Percentiles rank a stretch among this genome's conserved stretches.
phyloP scores from a whole-genome alignment of 37 sponge, comb jelly and placozoan species.

The Cliona cf. orientalis region DNA sequence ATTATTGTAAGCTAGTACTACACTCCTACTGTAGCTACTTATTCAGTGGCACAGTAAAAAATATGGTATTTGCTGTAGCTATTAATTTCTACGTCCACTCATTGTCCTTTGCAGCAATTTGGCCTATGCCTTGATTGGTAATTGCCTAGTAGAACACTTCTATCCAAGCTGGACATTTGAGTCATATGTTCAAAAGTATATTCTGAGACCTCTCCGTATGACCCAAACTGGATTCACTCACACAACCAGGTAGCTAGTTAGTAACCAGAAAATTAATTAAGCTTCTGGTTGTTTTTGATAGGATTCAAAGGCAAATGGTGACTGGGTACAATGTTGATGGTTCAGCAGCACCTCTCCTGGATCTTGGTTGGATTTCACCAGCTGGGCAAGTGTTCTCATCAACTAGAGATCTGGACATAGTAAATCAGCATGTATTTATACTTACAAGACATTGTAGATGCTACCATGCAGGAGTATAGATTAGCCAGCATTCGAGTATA shows the following conservation, averaged over 20 bases:
- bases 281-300: no score
- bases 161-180: slow-evolving; percentile 58
- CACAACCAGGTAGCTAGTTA: not conserved
- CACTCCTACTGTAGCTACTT: no score
- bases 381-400: slow-evolving; percentile 90
- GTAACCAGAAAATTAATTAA: not conserved
- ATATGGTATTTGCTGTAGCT: no score
- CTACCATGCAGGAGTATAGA: no score
- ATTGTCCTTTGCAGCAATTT: slow-evolving; percentile 38
- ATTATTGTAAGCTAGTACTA: no score
- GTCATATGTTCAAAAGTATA: slow-evolving; percentile 58
- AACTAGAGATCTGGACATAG: slow-evolving; percentile 50
- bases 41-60: no score
- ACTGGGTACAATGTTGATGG: slow-evolving; percentile 68
- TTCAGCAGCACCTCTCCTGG: slow-evolving; percentile 50
- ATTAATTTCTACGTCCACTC: no score
- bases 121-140: slow-evolving; percentile 43
- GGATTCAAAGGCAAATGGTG: slow-evolving; percentile 62
- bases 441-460: no score
- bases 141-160: slow-evolving; percentile 33
- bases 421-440: not conserved
- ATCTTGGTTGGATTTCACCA: slow-evolving; percentile 68
- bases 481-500: no score
- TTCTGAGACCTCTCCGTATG: slow-evolving; percentile 65
- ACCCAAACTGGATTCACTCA: slow-evolving; percentile 74